phyloP scores from a whole-genome alignment of 2,888 invertebrate species.

The Poecilus cupreus region DNA sequence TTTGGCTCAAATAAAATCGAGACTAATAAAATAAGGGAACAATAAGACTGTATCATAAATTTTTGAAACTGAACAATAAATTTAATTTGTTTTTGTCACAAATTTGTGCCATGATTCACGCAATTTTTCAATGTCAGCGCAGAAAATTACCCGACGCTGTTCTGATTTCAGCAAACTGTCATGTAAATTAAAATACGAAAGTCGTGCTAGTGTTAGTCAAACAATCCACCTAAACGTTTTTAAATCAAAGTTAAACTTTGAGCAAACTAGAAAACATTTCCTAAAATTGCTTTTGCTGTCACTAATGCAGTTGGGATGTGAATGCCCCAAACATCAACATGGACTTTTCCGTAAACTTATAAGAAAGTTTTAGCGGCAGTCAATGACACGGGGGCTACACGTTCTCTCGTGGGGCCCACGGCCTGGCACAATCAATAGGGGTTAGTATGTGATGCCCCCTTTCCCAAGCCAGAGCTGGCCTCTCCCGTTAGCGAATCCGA shows the following conservation, averaged over 20 bases:
- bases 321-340: constrained; percentile 40
- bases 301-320: not conserved
- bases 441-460: constrained; percentile 53
- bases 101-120: too few relatives aligned
- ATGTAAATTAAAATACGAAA: not conserved
- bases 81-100: too few relatives aligned
- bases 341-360: constrained; percentile 50
- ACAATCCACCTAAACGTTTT: constrained; percentile 5
- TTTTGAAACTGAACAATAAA: too few relatives aligned
- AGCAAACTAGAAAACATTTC: not conserved
- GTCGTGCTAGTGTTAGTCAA: not conserved
- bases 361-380: constrained; percentile 55
- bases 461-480: not conserved
- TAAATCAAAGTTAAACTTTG: not conserved
- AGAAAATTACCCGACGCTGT: not conserved
- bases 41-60: too few relatives aligned
- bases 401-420: constrained; percentile 36
- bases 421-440: constrained; percentile 58
- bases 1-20: too few relatives aligned
- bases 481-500: constrained; percentile 7
- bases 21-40: too few relatives aligned
- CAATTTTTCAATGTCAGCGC: not conserved
- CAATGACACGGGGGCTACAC: constrained; percentile 55
- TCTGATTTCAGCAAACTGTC: not conserved
- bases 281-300: not conserved